Evolutionary conservation across 1,140 invertebrate species (phyloP).

Genomic region (Bombus picipes): DNA sequence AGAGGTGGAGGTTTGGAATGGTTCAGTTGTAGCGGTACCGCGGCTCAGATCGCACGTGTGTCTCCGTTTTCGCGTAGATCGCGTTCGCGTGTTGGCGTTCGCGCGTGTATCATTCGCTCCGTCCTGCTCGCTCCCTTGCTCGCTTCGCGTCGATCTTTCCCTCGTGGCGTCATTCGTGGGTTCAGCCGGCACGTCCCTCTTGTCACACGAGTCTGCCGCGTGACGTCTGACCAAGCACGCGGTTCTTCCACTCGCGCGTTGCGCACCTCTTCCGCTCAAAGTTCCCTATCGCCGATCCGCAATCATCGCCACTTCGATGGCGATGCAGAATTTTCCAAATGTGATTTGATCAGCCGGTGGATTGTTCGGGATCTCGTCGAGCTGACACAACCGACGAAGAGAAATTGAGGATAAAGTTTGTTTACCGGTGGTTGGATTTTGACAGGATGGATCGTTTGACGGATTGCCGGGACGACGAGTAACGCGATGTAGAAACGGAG

Average conservation of each 20-base stretch:
- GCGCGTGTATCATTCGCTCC: constrained; percentile 5
- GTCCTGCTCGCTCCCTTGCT: neutral
- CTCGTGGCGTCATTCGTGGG: neutral
- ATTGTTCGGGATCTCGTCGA: neutral
- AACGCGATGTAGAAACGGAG: neutral
- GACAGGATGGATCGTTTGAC: neutral
- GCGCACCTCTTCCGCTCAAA: neutral
- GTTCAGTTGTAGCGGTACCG: constrained; percentile 80
- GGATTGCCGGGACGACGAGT: neutral
- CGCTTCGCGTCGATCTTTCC: neutral
- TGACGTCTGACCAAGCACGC: constrained; percentile 63
- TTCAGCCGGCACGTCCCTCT: neutral
- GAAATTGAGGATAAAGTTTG: neutral
- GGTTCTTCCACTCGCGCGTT: constrained; percentile 55
- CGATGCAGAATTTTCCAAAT: neutral
- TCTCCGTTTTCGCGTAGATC: constrained; percentile 47
- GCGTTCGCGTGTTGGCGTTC: constrained; percentile 13
- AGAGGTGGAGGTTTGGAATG: constrained; percentile 75
- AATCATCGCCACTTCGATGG: neutral
- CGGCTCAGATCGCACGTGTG: constrained; percentile 69
- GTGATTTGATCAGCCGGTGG: neutral
- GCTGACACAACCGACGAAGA: neutral
- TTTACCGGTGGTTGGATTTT: neutral
- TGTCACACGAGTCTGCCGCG: constrained; percentile 3
- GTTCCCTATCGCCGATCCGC: neutral